These are phyloP conservation scores for Climacteris rufus DNA, from an alignment of 2,113 vertebrate genomes.

Conservation along the genomic window DNA sequence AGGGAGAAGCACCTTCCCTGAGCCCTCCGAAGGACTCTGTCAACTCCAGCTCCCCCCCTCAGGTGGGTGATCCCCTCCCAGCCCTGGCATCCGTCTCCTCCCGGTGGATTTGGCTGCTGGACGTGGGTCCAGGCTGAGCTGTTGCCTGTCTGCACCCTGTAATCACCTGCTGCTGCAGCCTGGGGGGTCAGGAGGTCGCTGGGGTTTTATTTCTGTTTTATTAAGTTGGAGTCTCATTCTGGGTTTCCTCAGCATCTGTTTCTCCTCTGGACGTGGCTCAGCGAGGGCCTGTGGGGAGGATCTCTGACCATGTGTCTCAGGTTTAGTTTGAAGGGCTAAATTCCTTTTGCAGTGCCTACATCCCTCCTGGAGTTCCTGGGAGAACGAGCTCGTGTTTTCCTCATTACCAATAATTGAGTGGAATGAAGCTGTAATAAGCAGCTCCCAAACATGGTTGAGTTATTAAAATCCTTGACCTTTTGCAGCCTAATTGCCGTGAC, in stretches of 20 bases:
- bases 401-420: constrained; percentile 21
- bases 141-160: not conserved
- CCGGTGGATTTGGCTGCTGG: not conserved
- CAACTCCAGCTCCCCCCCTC: constrained; percentile 81
- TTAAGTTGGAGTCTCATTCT: not conserved
- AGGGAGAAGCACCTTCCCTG: constrained; percentile 73
- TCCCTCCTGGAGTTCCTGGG: constrained; percentile 2
- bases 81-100: accelerated
- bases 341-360: not conserved
- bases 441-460: not conserved
- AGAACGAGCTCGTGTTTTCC: not conserved
- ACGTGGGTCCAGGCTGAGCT: not conserved
- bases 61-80: constrained; percentile 69
- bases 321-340: not conserved
- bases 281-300: not conserved
- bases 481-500: not conserved
- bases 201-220: not conserved
- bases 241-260: not conserved
- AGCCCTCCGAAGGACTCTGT: constrained; percentile 84
- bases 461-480: constrained; percentile 56
- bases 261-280: constrained; percentile 1
- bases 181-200: not conserved
- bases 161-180: not conserved
- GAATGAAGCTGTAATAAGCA: constrained; percentile 32
- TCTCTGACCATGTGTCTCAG: not conserved